These are phyloP conservation scores for Ochotona curzoniae DNA, from an alignment of 2,113 vertebrate species.

Conservation along the genomic window DNA sequence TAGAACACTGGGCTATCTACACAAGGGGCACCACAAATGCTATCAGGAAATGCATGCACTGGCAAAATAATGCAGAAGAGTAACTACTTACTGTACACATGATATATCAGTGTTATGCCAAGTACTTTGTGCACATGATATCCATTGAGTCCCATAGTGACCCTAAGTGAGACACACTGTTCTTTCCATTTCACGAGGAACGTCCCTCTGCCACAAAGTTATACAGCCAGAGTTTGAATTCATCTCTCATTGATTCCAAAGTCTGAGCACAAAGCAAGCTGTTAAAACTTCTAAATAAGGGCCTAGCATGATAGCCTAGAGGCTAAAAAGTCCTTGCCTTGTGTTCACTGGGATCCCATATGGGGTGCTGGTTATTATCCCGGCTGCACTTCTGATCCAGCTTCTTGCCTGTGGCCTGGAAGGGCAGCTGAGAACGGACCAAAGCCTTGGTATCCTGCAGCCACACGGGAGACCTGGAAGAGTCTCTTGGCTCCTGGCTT, in stretches of 20 bases:
- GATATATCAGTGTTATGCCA: background rate
- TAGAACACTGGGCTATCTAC: background rate
- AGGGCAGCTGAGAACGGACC: too few species aligned
- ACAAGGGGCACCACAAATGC: conserved; percentile 22
- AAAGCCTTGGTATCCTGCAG: too few species aligned
- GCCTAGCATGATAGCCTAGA: too few species aligned
- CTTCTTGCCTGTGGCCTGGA: too few species aligned
- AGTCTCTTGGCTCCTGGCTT: too few species aligned
- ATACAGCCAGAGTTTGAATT: conserved; percentile 33
- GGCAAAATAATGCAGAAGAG: conserved; percentile 41
- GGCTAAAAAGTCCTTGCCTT: too few species aligned
- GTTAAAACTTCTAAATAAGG: too few species aligned
- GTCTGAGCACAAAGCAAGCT: background rate
- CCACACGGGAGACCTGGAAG: too few species aligned
- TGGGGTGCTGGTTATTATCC: too few species aligned
- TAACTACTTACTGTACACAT: background rate
- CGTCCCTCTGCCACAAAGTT: background rate
- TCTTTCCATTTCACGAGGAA: conserved; percentile 31
- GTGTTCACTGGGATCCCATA: too few species aligned
- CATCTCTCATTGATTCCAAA: conserved; percentile 16
- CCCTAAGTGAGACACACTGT: conserved; percentile 14
- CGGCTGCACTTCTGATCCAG: too few species aligned
- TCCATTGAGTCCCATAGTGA: background rate
- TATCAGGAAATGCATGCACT: background rate
- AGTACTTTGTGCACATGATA: background rate